Base-by-base conservation (phyloP, 2,888 invertebrate species). In the Eremobia ochroleuca region DNA sequence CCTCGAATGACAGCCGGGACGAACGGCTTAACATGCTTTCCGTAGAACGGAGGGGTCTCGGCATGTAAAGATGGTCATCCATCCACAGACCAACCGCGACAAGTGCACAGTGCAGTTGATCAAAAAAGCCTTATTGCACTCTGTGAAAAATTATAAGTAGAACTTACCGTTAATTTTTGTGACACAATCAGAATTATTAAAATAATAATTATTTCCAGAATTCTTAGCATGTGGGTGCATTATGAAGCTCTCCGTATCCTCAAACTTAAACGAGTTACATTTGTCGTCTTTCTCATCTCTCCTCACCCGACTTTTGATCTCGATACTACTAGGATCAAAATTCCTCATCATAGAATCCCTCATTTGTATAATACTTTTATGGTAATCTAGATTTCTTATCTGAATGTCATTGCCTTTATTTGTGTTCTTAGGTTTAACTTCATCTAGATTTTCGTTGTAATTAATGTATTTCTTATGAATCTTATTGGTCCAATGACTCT, bases 151-250 rank as follows among this genome's bases (percentile, higher is more conserved):
- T 49, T n/a, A 58, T 58, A 58, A 18, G 28, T 28, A 15, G 40
- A 62, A 87, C 94, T 93, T 89, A 96, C 96, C 95, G 85, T 89
- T 90, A 58, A 96, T 93, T 72, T 93, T 91, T 18, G 94, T 93
- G 2, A 93, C 93, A 76, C 96, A 96, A 73, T 94, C 91, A 15
- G 91, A 88, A 61, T 93, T 92, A 61, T 93, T 95, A n/a, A 92
- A 93, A 73, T 96, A 96, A 43, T 93, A 92, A 74, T 95, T 96
- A 43, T 89, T 92, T 1, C 86, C 90, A 67, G 90, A 91, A 37
- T 87, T 89, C 40, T 90, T 92, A 0, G 89, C 76, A 70, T 93
- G 92, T 0, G 96, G 96, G 81, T 96, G 95, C 3, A 87, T 91
- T 52, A 96, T 93, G 21, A 73, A 40, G 21, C 82, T 86, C 13